Conservation (phyloP, 2,797 vertebrate species). For the Florisuga fusca region DNA sequence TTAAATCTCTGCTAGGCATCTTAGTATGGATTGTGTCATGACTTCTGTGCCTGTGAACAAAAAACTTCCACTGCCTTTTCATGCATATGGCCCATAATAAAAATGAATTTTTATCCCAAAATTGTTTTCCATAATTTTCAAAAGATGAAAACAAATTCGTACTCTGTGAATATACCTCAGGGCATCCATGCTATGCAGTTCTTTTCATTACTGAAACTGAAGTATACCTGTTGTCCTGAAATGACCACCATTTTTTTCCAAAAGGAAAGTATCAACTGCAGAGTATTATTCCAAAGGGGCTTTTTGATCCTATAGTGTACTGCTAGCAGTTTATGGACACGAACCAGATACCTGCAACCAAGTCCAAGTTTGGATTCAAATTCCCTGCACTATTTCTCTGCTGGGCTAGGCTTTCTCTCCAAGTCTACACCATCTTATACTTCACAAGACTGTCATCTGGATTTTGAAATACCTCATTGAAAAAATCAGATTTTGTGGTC, state of each 20-base stretch:
- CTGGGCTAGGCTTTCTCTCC: neutral
- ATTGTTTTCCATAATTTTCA: neutral
- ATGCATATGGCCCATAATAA: neutral
- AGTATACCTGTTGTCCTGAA: neutral
- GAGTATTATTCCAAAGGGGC: neutral
- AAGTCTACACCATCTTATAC: neutral
- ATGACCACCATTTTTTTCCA: neutral
- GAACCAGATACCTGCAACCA: neutral
- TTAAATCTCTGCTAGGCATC: neutral
- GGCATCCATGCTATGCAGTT: neutral
- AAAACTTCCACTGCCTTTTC: neutral
- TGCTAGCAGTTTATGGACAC: neutral
- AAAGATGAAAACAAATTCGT: neutral
- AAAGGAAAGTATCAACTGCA: neutral
- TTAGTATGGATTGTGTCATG: neutral
- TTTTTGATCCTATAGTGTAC: neutral
- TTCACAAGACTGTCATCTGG: neutral
- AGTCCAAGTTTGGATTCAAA: neutral
- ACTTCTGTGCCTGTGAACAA: neutral
- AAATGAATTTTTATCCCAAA: neutral
- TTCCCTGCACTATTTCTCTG: neutral
- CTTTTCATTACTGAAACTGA: neutral
- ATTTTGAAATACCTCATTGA: neutral
- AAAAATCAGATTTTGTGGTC: neutral
- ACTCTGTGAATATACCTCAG: neutral